Percentiles rank a stretch among this genome's conserved stretches.
Evolutionary conservation across 1,140 invertebrate species (phyloP).

Genomic region (Pristionchus pacificus): DNA sequence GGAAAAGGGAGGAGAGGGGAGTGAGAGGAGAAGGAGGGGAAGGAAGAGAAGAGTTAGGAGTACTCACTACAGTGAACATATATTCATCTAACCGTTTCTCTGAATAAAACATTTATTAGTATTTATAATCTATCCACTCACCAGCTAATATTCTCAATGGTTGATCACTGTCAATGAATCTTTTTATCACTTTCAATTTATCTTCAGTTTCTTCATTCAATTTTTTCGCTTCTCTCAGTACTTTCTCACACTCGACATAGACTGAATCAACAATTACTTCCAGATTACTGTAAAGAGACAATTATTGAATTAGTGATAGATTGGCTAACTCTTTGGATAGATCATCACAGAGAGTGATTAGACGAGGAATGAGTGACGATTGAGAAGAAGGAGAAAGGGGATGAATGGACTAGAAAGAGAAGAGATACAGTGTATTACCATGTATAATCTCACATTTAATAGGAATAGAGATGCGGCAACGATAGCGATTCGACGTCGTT

Average conservation of each 20-base stretch:
- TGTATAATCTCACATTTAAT: not conserved
- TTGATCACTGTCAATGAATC: too few relatives aligned
- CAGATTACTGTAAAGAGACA: not conserved
- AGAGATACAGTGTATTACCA: not conserved
- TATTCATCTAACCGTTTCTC: too few relatives aligned
- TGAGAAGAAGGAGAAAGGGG: not conserved
- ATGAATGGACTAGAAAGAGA: not conserved
- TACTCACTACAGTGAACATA: too few relatives aligned
- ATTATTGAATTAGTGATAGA: not conserved
- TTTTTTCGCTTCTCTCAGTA: too few relatives aligned
- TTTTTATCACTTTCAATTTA: too few relatives aligned
- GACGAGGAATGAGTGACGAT: not conserved
- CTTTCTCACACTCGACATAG: not conserved
- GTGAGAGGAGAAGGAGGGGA: too few relatives aligned
- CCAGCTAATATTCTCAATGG: too few relatives aligned
- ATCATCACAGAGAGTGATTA: not conserved
- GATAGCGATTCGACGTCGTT: not conserved
- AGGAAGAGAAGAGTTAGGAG: too few relatives aligned
- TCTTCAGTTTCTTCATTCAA: too few relatives aligned
- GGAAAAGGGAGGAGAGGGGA: too few relatives aligned
- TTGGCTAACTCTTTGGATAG: not conserved
- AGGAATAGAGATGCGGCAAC: not conserved
- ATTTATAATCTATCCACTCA: too few relatives aligned
- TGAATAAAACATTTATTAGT: too few relatives aligned
- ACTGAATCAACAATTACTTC: not conserved